Evolutionary conservation across 1,140 invertebrate genomes (phyloP), one percentile per base, ranked within the genome.

Genomic region (Ladona fulva): DNA sequence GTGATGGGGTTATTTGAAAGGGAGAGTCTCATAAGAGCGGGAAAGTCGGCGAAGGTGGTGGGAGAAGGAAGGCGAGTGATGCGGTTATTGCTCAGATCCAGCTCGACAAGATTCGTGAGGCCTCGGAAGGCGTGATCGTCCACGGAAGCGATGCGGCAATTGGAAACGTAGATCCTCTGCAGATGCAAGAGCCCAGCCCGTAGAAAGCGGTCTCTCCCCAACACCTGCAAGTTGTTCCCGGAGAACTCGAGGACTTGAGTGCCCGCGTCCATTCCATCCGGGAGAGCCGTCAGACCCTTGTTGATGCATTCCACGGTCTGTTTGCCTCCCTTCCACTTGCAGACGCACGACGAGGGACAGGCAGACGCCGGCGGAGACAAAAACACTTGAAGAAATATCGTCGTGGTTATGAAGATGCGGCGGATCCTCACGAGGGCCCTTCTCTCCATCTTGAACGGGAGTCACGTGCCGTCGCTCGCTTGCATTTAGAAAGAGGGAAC

Each of bases 311-410:
- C 94, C 3, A 95, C 94, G 78, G 93, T 94, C 82, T 95, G 91
- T 83, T 97, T 97, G 0, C 95, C 95, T 82, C 92, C 91, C 84
- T 95, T 96, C 95, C 95, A 96, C 82, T 95, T 96, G 86, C 95
- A 97, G 14, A 89, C 87, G 84, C 95, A 97, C 66, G 89, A 88
- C 0, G 85, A 82, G 0, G 94, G 94, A 83, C 95, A 96, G 22
- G 88, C 88, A 24, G 52, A 16, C 16, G 52, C n/a, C 5, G 52
- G 52, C 5, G 52, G 52, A 19, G 52, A 66, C 52, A 66, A 16
- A 1, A 66, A 66, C 14, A 66, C 14, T 22, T 66, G 52, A 66
- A 66, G 52, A 12, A 66, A 16, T 1, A 66, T 3, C 3, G n/a
- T 12, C 3, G 52, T 22, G n/a, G 52, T 66, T 3, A 66, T 22